These are phyloP conservation scores for Phytoseiulus persimilis DNA, from an alignment of 2,888 invertebrate genomes.

Conservation along the genomic window DNA sequence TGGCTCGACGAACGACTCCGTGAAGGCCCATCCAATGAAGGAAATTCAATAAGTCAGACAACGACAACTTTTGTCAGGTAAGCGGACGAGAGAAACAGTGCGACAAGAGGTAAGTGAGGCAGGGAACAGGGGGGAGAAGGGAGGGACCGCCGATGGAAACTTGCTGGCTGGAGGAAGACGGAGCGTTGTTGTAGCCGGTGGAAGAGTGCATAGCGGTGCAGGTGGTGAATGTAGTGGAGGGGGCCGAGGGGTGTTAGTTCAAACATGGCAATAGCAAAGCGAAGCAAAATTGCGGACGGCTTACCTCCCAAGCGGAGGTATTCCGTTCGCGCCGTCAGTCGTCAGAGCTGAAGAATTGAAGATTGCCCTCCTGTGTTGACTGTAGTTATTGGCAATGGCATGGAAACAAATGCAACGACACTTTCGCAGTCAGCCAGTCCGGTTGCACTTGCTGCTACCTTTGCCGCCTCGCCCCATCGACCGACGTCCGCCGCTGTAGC, in stretches of 20 bases:
- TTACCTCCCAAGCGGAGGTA: background rate
- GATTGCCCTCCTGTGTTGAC: background rate
- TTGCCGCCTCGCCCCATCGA: background rate
- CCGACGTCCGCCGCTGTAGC: background rate
- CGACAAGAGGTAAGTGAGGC: background rate
- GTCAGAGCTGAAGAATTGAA: background rate
- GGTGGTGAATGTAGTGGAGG: background rate
- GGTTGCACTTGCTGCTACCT: background rate
- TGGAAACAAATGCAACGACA: background rate
- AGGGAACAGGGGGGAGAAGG: background rate
- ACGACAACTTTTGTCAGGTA: background rate
- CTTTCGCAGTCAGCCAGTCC: background rate
- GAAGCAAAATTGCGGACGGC: background rate
- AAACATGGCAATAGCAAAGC: background rate
- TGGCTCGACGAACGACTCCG: background rate
- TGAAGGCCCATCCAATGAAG: background rate
- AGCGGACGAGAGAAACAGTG: background rate
- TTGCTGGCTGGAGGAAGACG: background rate
- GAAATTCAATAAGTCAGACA: background rate
- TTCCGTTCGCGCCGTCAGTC: background rate
- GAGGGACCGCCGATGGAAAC: background rate
- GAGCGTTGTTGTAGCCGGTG: background rate
- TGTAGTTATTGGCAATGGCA: background rate
- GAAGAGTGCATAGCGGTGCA: background rate
- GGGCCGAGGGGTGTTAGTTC: background rate